Evolutionary conservation across 2,888 invertebrate genomes (phyloP).

Genomic region (Hirtodrosophila confusa): DNA sequence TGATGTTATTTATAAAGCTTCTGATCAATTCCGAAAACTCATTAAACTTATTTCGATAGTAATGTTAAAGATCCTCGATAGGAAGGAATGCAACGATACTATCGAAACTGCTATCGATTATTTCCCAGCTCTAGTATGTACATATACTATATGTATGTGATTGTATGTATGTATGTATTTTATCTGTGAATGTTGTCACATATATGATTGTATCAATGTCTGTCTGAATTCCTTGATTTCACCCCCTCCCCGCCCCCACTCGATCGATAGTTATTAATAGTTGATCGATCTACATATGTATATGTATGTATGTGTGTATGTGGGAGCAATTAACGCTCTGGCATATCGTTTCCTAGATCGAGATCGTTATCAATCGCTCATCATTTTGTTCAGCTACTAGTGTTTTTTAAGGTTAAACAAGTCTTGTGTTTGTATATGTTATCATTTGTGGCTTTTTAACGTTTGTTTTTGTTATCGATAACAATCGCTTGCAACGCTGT

Average conservation of each 20-base stretch:
- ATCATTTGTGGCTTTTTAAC: conserved; percentile 34
- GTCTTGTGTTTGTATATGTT: conserved; percentile 6
- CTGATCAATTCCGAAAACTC: no score
- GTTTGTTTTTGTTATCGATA: conserved; percentile 36
- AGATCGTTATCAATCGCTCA: conserved; percentile 22
- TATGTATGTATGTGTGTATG: no score
- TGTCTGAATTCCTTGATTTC: conserved; percentile 12
- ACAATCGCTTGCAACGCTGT: conserved; percentile 36
- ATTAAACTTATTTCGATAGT: no score
- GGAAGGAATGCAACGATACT: no score
- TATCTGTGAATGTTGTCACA: conserved; percentile 18
- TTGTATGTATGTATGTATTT: conserved; percentile 24
- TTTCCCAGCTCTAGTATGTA: conserved; percentile 1
- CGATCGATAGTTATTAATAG: conserved; percentile 8
- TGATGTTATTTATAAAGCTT: no score
- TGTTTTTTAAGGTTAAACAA: conserved; percentile 10
- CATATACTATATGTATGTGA: conserved; percentile 10
- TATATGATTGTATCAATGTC: conserved; percentile 19
- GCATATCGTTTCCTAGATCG: conserved; percentile 21
- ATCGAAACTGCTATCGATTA: no score
- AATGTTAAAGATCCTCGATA: no score
- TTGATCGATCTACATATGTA: no score
- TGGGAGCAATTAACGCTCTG: not conserved
- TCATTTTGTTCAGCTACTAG: conserved; percentile 21
- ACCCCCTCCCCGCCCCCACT: not conserved